A percentile compares a stretch with the other conserved stretches of the same genome.
These are phyloP conservation scores for Pogona vitticeps DNA, from an alignment of 2,113 vertebrate species.

Conservation along the genomic window DNA sequence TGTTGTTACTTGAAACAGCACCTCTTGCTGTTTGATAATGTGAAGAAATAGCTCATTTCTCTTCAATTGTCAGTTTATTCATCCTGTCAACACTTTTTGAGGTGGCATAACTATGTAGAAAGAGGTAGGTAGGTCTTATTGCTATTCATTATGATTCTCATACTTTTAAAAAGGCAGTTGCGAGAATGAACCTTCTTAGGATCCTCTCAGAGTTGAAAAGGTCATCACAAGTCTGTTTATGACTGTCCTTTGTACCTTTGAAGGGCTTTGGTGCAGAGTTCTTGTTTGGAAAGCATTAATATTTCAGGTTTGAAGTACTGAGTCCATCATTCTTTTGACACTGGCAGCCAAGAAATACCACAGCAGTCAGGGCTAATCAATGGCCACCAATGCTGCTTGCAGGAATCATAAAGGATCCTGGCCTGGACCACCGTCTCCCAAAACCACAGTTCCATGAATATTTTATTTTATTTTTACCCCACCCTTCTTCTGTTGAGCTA, in stretches of 20 bases:
- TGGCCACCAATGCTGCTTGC: neutral
- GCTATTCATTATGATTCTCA: neutral
- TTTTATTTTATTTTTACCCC: neutral
- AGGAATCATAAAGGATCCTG: neutral
- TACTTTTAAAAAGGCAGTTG: neutral
- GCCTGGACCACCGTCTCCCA: neutral
- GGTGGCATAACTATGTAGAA: neutral
- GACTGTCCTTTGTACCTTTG: neutral
- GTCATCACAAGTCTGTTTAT: neutral
- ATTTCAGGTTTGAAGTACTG: neutral
- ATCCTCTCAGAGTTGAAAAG: neutral
- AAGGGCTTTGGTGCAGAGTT: neutral
- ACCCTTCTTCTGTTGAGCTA: too few relatives aligned
- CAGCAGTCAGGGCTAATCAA: neutral
- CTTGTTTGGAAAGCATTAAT: neutral
- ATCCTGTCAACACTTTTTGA: neutral
- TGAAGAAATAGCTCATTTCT: slow-evolving; percentile 31
- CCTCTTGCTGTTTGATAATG: slow-evolving; percentile 37
- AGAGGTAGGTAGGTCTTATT: neutral
- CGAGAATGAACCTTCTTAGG: neutral
- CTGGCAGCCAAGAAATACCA: too few relatives aligned
- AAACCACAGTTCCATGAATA: neutral
- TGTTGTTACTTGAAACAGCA: neutral
- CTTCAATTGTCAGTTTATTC: slow-evolving; percentile 27
- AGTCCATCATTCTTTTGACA: neutral